These are phyloP conservation scores for Trematomus loennbergii DNA, from an alignment of 2,113 vertebrate species.

Conservation along the genomic window DNA sequence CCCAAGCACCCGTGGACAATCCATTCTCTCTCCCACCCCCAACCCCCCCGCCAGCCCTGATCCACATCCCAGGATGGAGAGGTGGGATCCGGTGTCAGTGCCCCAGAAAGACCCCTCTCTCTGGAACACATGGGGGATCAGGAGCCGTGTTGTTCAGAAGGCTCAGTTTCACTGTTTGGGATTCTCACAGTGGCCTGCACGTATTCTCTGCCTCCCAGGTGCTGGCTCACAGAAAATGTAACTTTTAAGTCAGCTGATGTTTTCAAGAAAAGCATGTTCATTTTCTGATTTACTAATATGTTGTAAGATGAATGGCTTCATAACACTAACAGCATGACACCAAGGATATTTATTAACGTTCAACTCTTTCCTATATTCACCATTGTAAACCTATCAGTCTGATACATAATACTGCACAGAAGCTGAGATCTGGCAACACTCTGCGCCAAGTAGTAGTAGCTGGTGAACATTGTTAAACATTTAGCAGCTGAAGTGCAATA, in stretches of 20 bases:
- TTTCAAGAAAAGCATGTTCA: conserved; percentile 19
- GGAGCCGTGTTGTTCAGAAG: conserved; percentile 45
- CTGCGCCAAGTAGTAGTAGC: not conserved
- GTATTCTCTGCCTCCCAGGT: conserved; percentile 40
- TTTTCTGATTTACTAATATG: not conserved
- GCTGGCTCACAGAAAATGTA: conserved; percentile 6
- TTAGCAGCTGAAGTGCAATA: not conserved
- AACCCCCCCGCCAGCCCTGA: conserved; percentile 19
- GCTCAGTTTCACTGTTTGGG: conserved; percentile 64
- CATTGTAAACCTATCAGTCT: not conserved
- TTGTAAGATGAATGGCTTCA: not conserved
- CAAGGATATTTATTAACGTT: not conserved
- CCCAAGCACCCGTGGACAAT: conserved; percentile 76
- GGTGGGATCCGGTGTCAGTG: conserved; percentile 75
- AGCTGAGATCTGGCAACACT: too few relatives aligned
- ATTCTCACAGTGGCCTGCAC: conserved; percentile 54
- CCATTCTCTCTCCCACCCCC: conserved; percentile 58
- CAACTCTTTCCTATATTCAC: not conserved
- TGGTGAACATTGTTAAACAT: not conserved
- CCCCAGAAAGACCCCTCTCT: conserved; percentile 73
- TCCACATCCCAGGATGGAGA: conserved; percentile 56
- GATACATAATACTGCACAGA: not conserved
- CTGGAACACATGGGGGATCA: conserved; percentile 61
- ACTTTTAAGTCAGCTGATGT: conserved; percentile 9
- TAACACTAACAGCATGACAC: not conserved